A percentile compares a stretch with the other conserved stretches of the same genome.
Evolutionary conservation across 1,140 invertebrate genomes (phyloP).

Genomic region (Tetragnatha versicolor): DNA sequence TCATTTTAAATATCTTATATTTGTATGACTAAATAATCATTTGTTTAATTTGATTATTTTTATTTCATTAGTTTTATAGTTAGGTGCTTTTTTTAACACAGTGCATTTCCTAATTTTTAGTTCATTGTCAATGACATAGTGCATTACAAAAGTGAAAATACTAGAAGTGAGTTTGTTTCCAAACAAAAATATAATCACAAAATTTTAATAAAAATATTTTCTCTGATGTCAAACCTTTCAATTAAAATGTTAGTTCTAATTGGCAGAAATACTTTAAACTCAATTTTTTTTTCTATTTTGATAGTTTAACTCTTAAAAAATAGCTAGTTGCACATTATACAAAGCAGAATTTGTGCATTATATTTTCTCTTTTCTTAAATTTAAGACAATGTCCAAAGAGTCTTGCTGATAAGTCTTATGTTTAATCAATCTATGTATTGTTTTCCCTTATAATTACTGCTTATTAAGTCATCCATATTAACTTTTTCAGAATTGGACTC

Average conservation of each 20-base stretch:
- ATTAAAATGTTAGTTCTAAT: not conserved
- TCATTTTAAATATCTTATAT: not conserved
- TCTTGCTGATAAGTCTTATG: too few species aligned
- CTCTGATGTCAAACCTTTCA: not conserved
- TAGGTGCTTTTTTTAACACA: too few species aligned
- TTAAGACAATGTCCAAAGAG: too few species aligned
- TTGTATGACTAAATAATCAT: not conserved
- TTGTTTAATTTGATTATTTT: not conserved
- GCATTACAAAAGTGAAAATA: slow-evolving; percentile 78
- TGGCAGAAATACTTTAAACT: not conserved
- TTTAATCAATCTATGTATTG: too few species aligned
- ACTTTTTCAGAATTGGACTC: slow-evolving; percentile 75
- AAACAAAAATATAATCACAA: slow-evolving; percentile 66
- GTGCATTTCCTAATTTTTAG: slow-evolving; percentile 63
- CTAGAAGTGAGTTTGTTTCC: slow-evolving; percentile 68
- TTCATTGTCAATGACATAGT: slow-evolving; percentile 73
- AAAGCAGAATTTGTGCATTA: too few species aligned
- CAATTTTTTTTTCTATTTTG: not conserved
- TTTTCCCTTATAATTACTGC: too few species aligned
- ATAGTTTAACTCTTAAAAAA: too few species aligned
- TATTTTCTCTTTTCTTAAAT: too few species aligned
- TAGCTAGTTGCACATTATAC: too few species aligned
- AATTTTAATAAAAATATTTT: not conserved
- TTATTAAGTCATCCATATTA: not conserved
- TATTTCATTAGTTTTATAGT: slow-evolving; percentile 10